A percentile compares a stretch with the other conserved stretches of the same genome.
phyloP scores from a whole-genome alignment of 2,113 vertebrate species.

The Eulemur macaco region DNA sequence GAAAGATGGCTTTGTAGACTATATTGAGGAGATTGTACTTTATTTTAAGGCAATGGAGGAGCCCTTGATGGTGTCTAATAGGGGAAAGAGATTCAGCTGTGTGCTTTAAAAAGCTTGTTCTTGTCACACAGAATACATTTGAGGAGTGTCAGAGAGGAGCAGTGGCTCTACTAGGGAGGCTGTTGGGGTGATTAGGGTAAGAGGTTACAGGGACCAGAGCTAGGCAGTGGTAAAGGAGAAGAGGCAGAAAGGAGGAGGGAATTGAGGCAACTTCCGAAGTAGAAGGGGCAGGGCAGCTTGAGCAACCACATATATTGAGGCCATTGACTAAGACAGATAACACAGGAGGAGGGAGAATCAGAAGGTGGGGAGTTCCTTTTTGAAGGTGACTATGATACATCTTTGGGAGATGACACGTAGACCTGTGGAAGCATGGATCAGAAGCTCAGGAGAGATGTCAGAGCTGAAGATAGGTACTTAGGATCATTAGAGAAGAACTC shows the following conservation, averaged over 20 bases:
- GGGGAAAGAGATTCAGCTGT: neutral
- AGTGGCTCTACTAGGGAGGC: no score
- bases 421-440: neutral
- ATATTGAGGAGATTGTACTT: neutral
- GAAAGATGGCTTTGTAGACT: neutral
- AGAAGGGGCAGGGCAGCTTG: neutral
- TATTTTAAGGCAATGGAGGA: neutral
- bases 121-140: neutral
- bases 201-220: neutral
- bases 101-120: constrained; percentile 1
- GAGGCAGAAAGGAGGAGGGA: neutral
- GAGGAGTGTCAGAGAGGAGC: neutral
- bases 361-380: neutral
- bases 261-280: neutral
- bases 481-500: neutral
- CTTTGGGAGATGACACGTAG: neutral
- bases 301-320: neutral
- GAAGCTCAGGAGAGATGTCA: neutral
- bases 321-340: neutral
- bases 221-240: neutral
- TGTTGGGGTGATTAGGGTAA: neutral
- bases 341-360: neutral
- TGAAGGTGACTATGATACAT: neutral
- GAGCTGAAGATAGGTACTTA: neutral
- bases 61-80: neutral